Conservation (phyloP, 1,140 invertebrate species). For the Cydia pomonella region DNA sequence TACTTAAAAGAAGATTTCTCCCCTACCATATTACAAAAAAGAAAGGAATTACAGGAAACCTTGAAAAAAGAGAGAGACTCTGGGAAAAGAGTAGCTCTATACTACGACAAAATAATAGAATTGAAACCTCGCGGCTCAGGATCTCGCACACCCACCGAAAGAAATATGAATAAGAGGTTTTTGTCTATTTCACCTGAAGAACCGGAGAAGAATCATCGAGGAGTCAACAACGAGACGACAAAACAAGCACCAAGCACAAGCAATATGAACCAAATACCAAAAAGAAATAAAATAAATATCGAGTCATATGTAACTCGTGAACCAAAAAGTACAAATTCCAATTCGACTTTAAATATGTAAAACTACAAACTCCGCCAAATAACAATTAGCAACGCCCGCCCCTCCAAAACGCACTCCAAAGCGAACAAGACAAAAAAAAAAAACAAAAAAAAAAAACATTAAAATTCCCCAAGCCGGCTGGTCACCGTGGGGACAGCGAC, state of each 20-base stretch:
- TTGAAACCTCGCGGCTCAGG: background rate
- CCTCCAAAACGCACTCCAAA: background rate
- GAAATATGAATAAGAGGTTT: background rate
- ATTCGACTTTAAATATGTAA: background rate
- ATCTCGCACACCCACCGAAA: background rate
- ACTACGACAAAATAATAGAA: background rate
- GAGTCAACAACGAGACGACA: background rate
- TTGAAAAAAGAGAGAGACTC: background rate
- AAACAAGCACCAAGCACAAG: background rate
- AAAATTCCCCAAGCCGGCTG: background rate
- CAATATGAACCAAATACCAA: background rate
- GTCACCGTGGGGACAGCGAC: background rate
- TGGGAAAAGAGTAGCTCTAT: background rate
- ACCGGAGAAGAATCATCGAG: background rate
- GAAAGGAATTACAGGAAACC: background rate
- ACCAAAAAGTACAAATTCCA: background rate
- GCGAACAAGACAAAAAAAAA: too few species aligned
- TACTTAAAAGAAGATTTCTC: background rate
- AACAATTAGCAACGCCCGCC: background rate
- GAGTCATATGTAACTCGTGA: background rate
- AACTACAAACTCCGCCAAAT: background rate
- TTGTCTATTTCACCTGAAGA: background rate
- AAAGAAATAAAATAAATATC: background rate
- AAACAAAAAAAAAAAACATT: background rate
- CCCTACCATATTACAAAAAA: background rate